Base-by-base conservation (phyloP, 2,888 invertebrate species). In the Cephus rjabovi region DNA sequence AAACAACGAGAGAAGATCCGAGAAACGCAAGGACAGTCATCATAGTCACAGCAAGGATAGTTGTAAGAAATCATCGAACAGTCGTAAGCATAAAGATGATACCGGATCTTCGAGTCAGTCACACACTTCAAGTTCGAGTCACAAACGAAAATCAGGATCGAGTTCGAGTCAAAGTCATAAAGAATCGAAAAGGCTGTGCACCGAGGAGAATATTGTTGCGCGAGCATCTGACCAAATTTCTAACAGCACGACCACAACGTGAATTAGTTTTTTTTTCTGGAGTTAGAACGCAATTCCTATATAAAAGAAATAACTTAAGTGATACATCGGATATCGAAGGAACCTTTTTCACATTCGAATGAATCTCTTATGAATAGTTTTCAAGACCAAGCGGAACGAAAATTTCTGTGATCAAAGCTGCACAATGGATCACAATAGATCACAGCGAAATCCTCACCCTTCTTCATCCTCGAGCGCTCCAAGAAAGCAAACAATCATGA, bases 101-200 rank as follows among this genome's bases (percentile, higher is more conserved):
- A 9, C 23, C 6, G 83, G 82, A 4, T 76, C 82, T 6, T 78
- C 83, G 3, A 82, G 82, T 77, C 85, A 86, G 75, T 83, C 87
- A 1, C 86, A 88, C 30, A 86, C 86, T 0, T 85, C 87, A 75
- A 88, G 86, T 73, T 88, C 88, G 6, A 87, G 87, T 76, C 87
- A 89, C 75, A 90, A 90, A 78, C 85, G 89, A 69, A 90, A 90
- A 81, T 83, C 85, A 1, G 88, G 86, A 73, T 86, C 87, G 1
- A 80, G 83, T 68, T 87, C 88, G 15, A 82, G 79, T 40, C 81
- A 82, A 69, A 77, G 77, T 30, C 85, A 85, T 12, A 86, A 85
- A 69, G 88, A 89, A 35, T 34, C 83, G 15, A 90, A 90, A 78
- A 88, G 86, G 82, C 56, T 83, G 33, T 86, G 87, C 73, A 80